These are phyloP conservation scores for Cephus runcator DNA, from an alignment of 2,888 invertebrate genomes.

Conservation along the genomic window DNA sequence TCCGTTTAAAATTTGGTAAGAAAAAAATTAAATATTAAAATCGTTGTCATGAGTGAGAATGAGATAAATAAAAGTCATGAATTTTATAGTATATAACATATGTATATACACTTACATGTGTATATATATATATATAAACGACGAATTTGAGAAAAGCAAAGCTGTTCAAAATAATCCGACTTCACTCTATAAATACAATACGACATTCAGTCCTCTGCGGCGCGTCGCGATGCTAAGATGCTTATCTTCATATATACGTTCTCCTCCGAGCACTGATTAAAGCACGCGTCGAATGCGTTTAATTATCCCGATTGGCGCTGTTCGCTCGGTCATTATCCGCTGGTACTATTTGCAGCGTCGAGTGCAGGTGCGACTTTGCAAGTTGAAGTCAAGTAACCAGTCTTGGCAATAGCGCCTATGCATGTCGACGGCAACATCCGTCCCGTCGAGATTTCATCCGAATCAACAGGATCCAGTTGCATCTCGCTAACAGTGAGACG, in stretches of 20 bases:
- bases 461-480: not conserved
- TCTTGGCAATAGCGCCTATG: not conserved
- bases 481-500: not conserved
- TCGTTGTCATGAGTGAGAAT: not conserved
- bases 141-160: slow-evolving; percentile 51
- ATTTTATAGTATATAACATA: not conserved
- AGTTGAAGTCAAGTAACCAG: not conserved
- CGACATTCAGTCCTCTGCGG: slow-evolving; percentile 62
- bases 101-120: too few species aligned
- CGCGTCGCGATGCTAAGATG: slow-evolving; percentile 60
- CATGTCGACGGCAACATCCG: not conserved
- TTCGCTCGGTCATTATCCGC: not conserved
- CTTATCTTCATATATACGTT: slow-evolving; percentile 39
- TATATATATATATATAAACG: slow-evolving; percentile 14
- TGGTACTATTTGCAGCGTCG: not conserved
- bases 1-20: not conserved
- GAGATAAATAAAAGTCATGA: not conserved
- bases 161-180: slow-evolving; percentile 57
- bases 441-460: not conserved
- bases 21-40: not conserved
- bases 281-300: not conserved
- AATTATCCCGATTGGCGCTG: not conserved
- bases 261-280: slow-evolving; percentile 26
- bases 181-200: slow-evolving; percentile 65
- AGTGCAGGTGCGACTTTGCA: not conserved